Base-by-base conservation (phyloP, 2,113 vertebrate species). In the Myiagra hebetior region DNA sequence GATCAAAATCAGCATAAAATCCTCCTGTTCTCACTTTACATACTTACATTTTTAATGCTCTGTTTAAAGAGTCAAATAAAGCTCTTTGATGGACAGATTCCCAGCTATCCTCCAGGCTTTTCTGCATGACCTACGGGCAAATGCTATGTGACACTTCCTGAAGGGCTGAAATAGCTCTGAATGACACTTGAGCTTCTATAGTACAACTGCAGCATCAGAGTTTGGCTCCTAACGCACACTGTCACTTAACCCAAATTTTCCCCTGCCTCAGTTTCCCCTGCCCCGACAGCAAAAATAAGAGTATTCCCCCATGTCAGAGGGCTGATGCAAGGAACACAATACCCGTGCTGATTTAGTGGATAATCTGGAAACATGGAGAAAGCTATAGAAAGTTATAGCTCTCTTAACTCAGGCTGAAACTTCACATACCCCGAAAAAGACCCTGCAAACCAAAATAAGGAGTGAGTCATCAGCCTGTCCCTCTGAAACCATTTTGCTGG, bases 91-190 rank as follows among this genome's bases (percentile, higher is more conserved):
- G 33, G 76, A 70, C 85, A 75, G 88, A 87, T 46, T 84, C 37
- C 26, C 76, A 93, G 49, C 52, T 92, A 84, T 57, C n/a, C 41
- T 52, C 49, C 56, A 68, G 28, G 70, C 47, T 93, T 89, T 81
- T 41, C 49, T 86, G 73, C 39, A 31, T 28, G 68, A 89, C 93
- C 95, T 63, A 75, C 6, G 17, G 76, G 59, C 68, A 93, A 93
- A 91, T 31, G 72, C 87, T 87, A 49, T 12, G 47, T 59, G 65
- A 95, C 62, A 63, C 76, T 91, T 95, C 75, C 95, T 88, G 93
- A 93, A 70, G 35, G 79, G 92, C 68, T 88, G 72, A 93, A 86
- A 90, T 75, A 87, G 85, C 80, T 92, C 73, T 57, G 69, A 91
- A 74, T 41, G 79, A 94, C 72, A 91, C 68, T 70, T 81, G 56